These are phyloP conservation scores for Mesorhabditis sp. DNA, from an alignment of 2,888 invertebrate species.

Conservation along the genomic window DNA sequence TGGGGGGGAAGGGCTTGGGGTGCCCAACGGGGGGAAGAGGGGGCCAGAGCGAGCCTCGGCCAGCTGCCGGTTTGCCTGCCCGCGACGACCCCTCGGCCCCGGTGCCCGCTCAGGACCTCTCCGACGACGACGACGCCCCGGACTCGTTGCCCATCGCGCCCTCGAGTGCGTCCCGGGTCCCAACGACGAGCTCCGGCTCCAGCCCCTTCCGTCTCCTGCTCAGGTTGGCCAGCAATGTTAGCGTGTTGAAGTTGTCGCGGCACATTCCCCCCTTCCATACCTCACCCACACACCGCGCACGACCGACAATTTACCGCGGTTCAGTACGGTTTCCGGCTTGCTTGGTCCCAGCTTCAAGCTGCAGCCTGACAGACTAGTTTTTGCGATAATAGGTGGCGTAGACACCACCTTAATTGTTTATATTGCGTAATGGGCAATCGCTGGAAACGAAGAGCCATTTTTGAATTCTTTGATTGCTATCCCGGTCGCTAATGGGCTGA, in stretches of 20 bases:
- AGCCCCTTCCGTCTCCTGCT: conserved; percentile 5
- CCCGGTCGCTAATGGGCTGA: no score
- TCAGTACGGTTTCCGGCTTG: no score
- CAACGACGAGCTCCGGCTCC: conserved; percentile 4
- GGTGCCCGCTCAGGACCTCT: not conserved
- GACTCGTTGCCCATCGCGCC: conserved; percentile 1
- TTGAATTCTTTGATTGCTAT: no score
- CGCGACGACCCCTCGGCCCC: not conserved
- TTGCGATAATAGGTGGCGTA: no score
- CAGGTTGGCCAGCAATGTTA: not conserved
- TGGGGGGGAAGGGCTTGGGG: conserved; percentile 4
- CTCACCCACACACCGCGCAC: not conserved
- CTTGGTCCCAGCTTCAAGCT: no score
- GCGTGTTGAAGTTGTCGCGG: no score
- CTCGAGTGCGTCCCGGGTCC: conserved; percentile 5
- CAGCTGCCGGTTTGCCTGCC: conserved; percentile 1
- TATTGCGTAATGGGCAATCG: no score
- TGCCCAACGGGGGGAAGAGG: not conserved
- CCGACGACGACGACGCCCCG: not conserved
- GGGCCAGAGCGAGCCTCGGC: not conserved
- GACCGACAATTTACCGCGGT: not conserved
- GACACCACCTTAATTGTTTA: no score
- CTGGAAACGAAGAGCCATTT: no score
- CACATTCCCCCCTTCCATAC: no score
- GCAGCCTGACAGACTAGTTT: no score